Evolutionary conservation across 2,888 invertebrate species (phyloP), one percentile per base, ranked within the genome.

Genomic region (Microdon myrmicae): DNA sequence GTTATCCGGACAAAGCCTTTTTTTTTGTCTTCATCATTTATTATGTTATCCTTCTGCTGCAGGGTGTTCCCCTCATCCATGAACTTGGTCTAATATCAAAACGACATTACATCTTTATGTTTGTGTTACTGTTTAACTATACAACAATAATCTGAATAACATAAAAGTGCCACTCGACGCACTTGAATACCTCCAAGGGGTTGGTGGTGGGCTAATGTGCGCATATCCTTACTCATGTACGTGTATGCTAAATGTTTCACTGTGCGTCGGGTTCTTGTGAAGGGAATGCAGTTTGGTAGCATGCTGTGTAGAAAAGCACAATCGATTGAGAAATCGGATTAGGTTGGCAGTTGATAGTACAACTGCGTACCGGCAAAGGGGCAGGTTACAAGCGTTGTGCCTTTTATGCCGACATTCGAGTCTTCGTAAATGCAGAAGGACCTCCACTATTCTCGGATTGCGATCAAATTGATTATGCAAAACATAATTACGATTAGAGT

Each of bases 251-350:
- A 17, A 39, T 31, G 12, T 14, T 5, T 17, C 37, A 39, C 19
- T 37, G 31, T 9, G 38, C 25, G 25, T 12, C 20, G n/a, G n/a
- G n/a, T 38, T 34, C 20, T 45, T 34, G 31, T 5, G 6, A 28
- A 35, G 17, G n/a, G 20, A 29, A 47, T 45, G 45, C 39, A 35
- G 26, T 29, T 48, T 6, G 22, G 22, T 23, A 31, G 17, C 39
- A 32, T 6, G 44, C 17, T 37, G 54, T 20, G 37, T 35, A 60
- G 31, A 61, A 64, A 64, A 64, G 64, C 35, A 58, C 64, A 66
- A 53, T 58, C 47, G 58, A 66, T 66, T 51, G 26, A 51, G 41
- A 45, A 48, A 58, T 58, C 58, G 51, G 64, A 66, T 66, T 66
- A 66, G 43, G 58, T 22, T 41, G 55, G 48, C 54, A 54, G 54